Evolutionary conservation across 2,888 invertebrate species (phyloP).

Genomic region (Acanthosepion pharaonis): DNA sequence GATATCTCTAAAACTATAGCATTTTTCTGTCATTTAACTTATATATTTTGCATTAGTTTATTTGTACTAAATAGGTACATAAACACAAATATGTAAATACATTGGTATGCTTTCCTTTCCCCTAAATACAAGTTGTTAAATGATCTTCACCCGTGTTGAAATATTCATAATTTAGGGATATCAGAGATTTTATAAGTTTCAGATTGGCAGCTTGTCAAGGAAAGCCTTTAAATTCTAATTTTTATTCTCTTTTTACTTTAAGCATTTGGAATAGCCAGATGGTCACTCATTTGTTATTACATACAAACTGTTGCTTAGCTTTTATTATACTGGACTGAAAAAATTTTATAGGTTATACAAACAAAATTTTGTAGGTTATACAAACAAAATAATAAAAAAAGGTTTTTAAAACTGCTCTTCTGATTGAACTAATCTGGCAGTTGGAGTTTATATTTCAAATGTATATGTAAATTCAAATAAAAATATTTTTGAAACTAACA

Average conservation of each 20-base stretch:
- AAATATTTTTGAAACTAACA: neutral
- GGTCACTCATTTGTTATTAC: neutral
- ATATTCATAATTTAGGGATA: too few relatives aligned
- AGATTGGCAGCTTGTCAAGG: neutral
- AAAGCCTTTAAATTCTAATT: neutral
- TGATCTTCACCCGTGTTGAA: too few relatives aligned
- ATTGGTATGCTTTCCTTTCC: neutral
- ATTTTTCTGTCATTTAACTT: neutral
- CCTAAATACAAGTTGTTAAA: neutral
- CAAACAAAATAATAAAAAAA: neutral
- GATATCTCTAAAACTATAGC: neutral
- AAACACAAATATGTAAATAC: neutral
- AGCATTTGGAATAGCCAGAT: neutral
- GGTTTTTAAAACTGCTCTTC: neutral
- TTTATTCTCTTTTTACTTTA: neutral
- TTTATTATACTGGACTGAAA: neutral
- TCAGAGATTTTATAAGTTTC: neutral
- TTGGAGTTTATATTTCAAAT: neutral
- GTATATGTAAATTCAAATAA: neutral
- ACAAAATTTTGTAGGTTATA: too few relatives aligned
- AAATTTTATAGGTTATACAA: neutral
- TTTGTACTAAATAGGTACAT: neutral
- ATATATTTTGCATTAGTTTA: neutral
- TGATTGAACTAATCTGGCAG: neutral
- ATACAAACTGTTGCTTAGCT: neutral